A percentile compares a stretch with the other conserved stretches of the same genome.
Evolutionary conservation across 2,888 invertebrate species (phyloP).

Genomic region (Acanthosepion pharaonis): DNA sequence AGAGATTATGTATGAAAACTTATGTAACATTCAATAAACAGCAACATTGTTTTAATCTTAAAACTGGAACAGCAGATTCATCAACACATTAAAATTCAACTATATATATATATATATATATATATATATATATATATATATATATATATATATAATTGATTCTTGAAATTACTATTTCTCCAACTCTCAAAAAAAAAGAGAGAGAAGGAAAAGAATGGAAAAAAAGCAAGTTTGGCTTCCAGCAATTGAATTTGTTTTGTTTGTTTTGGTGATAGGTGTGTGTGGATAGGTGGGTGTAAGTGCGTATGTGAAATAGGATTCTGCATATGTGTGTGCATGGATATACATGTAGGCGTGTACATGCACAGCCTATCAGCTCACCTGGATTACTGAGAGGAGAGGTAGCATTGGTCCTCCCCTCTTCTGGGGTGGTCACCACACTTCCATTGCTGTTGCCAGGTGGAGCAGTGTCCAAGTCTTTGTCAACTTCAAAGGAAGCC

Average conservation of each 20-base stretch:
- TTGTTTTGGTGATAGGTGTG: background rate
- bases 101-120: too few relatives aligned
- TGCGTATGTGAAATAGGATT: background rate
- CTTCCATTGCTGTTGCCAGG: background rate
- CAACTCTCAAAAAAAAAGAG: background rate
- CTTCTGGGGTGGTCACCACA: background rate
- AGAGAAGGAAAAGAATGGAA: background rate
- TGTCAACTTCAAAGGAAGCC: background rate
- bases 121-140: too few relatives aligned
- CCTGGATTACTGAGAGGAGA: background rate
- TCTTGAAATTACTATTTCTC: background rate
- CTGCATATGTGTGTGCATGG: slow-evolving; percentile 24
- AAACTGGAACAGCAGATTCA: background rate
- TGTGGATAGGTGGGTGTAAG: background rate
- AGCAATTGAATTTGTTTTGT: background rate
- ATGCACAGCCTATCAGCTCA: slow-evolving; percentile 18
- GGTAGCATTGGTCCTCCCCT: background rate
- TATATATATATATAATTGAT: background rate
- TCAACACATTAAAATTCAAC: background rate
- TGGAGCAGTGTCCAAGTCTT: background rate
- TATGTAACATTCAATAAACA: too few relatives aligned
- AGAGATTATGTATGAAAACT: too few relatives aligned
- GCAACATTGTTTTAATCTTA: background rate
- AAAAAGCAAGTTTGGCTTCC: background rate
- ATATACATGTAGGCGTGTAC: background rate